A percentile compares a stretch with the other conserved stretches of the same genome.
phyloP scores from a whole-genome alignment of 1,140 invertebrate species.

The Limonius californicus region DNA sequence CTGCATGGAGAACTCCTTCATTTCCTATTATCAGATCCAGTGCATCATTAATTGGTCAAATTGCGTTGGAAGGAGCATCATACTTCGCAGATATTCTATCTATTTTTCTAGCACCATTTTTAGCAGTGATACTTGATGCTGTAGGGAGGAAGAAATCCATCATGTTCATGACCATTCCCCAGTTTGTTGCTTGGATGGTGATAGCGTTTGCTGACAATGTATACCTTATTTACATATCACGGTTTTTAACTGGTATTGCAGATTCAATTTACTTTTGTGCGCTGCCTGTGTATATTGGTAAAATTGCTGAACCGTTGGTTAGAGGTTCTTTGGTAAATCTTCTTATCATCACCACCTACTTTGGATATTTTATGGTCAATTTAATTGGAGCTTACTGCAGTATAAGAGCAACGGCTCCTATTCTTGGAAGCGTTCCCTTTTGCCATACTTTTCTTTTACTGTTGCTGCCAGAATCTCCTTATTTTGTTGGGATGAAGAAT shows the following conservation, averaged over 20 bases:
- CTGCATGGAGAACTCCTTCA: too few species aligned
- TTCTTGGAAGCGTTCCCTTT: constrained; percentile 1
- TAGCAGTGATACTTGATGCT: too few species aligned
- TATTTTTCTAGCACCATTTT: too few species aligned
- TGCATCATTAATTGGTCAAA: too few species aligned
- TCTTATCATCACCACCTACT: constrained; percentile 4
- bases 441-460: background rate
- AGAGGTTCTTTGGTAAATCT: constrained; percentile 16
- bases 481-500: constrained; percentile 34
- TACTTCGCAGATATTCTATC: too few species aligned
- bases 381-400: constrained; percentile 7
- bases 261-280: constrained; percentile 11
- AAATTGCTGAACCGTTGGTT: too few species aligned
- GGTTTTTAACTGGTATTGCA: constrained; percentile 22
- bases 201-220: background rate
- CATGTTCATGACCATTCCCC: constrained; percentile 16
- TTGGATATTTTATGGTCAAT: constrained; percentile 14
- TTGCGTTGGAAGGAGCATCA: too few species aligned
- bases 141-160: constrained; percentile 16
- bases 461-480: constrained; percentile 31
- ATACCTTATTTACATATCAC: constrained; percentile 9
- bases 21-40: too few species aligned
- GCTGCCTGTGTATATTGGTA: constrained; percentile 17
- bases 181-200: constrained; percentile 5
- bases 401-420: too few species aligned